Percentiles rank a stretch among this genome's conserved stretches.
phyloP scores from a whole-genome alignment of 92 coral and sea anemone genomes.

The Bergia sp. region DNA sequence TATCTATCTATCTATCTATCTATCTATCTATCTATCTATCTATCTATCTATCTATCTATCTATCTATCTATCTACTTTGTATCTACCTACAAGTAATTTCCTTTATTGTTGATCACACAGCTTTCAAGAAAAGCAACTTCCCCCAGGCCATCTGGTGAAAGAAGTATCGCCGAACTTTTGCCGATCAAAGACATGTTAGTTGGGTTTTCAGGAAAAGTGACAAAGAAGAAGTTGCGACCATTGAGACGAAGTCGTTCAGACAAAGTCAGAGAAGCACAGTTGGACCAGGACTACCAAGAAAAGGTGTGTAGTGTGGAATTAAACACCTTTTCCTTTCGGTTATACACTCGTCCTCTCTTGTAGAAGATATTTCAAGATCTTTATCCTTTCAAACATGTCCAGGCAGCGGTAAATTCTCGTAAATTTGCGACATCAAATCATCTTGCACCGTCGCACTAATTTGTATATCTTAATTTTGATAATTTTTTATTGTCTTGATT shows the following conservation, averaged over 20 bases:
- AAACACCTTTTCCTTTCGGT: background rate
- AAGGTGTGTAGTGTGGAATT: slow-evolving; percentile 43
- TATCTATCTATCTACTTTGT: no score
- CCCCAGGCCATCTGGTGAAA: background rate
- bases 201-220: slow-evolving; percentile 56
- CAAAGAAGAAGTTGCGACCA: slow-evolving; percentile 50
- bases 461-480: background rate
- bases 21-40: no score
- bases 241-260: slow-evolving; percentile 60
- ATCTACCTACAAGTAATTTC: no score
- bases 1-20: no score
- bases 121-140: background rate
- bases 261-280: slow-evolving; percentile 50
- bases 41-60: no score
- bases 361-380: background rate
- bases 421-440: background rate
- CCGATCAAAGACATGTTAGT: slow-evolving; percentile 23
- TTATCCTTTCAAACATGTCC: background rate
- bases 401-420: no score
- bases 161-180: background rate
- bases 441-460: background rate
- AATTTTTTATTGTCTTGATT: no score
- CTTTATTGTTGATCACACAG: background rate
- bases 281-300: slow-evolving; percentile 52
- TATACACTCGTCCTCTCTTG: background rate